phyloP scores from a whole-genome alignment of 2,113 vertebrate genomes.

The Verasper variegatus region DNA sequence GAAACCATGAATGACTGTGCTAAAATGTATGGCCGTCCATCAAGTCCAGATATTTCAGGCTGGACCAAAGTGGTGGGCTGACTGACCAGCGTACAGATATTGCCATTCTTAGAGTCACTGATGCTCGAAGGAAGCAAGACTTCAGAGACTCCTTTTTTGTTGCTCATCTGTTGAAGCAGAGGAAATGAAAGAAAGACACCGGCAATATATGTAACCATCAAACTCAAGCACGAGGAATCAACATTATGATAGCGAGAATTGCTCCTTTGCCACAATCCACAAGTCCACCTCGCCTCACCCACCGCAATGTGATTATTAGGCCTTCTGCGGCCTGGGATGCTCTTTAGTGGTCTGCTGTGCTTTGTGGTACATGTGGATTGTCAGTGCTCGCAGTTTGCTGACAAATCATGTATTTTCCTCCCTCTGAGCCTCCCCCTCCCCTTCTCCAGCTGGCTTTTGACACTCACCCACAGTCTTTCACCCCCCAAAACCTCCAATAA shows the following conservation, averaged over 20 bases:
- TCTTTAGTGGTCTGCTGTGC: constrained; percentile 43
- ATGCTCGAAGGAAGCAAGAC: not conserved
- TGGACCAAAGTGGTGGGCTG: not conserved
- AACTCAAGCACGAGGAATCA: constrained; percentile 34
- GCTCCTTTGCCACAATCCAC: constrained; percentile 44
- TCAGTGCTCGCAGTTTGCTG: constrained; percentile 60
- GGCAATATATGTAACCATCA: constrained; percentile 37
- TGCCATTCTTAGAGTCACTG: not conserved
- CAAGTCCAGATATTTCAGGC: not conserved
- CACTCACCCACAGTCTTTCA: constrained; percentile 42
- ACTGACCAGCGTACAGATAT: not conserved
- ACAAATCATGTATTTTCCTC: constrained; percentile 68
- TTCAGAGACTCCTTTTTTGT: not conserved
- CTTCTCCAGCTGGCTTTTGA: constrained; percentile 26
- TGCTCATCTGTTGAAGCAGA: not conserved
- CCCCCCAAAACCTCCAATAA: constrained; percentile 59
- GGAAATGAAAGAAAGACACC: not conserved
- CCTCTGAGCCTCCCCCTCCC: constrained; percentile 41
- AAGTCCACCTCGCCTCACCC: constrained; percentile 24
- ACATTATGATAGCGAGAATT: constrained; percentile 22
- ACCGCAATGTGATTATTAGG: constrained; percentile 38
- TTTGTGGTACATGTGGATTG: constrained; percentile 47
- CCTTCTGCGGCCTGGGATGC: constrained; percentile 25
- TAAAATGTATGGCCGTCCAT: not conserved
- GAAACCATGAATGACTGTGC: not conserved